Percentiles rank a stretch among this genome's conserved stretches.
These are phyloP conservation scores for Zeugodacus cucurbitae DNA, from an alignment of 1,140 invertebrate genomes.

Conservation along the genomic window DNA sequence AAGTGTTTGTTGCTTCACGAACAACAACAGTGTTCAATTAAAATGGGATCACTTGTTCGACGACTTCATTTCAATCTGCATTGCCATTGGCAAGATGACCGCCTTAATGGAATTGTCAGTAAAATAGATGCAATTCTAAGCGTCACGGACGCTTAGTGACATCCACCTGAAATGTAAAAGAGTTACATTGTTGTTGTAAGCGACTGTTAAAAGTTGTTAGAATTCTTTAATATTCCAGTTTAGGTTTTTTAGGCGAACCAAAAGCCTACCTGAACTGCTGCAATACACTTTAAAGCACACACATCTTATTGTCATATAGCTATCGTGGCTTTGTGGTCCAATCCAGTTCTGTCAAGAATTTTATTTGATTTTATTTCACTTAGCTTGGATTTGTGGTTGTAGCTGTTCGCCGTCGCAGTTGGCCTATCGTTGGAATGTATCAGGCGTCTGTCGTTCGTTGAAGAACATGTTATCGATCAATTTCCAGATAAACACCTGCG, in stretches of 20 bases:
- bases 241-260: neutral
- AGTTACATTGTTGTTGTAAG: neutral
- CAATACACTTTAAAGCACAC: neutral
- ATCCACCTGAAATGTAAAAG: neutral
- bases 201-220: neutral
- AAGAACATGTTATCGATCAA: constrained; percentile 17
- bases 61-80: neutral
- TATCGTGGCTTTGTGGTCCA: neutral
- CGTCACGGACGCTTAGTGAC: neutral
- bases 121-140: neutral
- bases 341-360: constrained; percentile 31
- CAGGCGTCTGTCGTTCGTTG: neutral
- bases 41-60: constrained; percentile 1
- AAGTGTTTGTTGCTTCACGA: neutral
- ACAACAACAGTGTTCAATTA: neutral
- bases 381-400: neutral
- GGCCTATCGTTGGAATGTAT: neutral
- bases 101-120: neutral
- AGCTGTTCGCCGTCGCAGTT: neutral
- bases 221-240: neutral
- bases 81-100: neutral
- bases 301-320: too few relatives aligned
- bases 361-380: neutral
- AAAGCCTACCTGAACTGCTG: neutral
- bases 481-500: constrained; percentile 30